Base-by-base conservation (phyloP, 2,113 vertebrate species). In the Heptranchias perlo region DNA sequence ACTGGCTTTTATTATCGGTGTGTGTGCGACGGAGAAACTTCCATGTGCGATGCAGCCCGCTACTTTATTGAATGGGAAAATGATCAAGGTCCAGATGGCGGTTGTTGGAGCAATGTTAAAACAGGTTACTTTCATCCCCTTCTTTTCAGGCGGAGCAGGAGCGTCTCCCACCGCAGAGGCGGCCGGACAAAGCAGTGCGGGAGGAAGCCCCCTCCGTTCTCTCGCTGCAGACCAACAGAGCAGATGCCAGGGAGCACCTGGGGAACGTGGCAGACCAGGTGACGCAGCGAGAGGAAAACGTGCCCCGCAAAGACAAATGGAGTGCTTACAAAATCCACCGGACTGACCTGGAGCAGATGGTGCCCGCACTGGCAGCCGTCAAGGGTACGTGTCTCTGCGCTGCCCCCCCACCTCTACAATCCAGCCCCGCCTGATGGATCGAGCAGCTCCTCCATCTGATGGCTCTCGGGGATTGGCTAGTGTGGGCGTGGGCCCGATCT, bases 341-440 rank as follows among this genome's bases (percentile, higher is more conserved):
- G 54, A 61, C 87, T 3, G 52, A 92, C 87, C n/a, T 92, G 54
- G 87, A 92, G 54, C 61, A 61, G 52, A 92, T 92, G 87, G 87
- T 92, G 8, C 87, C 87, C 0, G 18, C 87, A 0, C 10, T 92
- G 31, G 87, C 87, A 1, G 54, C 87, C 18, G 87, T 61, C 31
- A 92, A 92, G 52, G 87, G 87, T 92, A 92, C 5, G 86, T 89
- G 49, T 54, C 4, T 23, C n/a, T n/a, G n/a, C n/a, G n/a, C n/a
- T n/a, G n/a, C n/a, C n/a, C n/a, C n/a, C n/a, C n/a, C n/a, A n/a
- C n/a, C n/a, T n/a, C n/a, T n/a, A n/a, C n/a, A n/a, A n/a, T n/a
- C n/a, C n/a, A n/a, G n/a, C n/a, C n/a, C n/a, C n/a, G n/a, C n/a
- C n/a, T n/a, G n/a, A n/a, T n/a, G n/a, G n/a, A n/a, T n/a, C n/a